Conservation (phyloP, 2,888 invertebrate genomes). For the Piscicola geometra region DNA sequence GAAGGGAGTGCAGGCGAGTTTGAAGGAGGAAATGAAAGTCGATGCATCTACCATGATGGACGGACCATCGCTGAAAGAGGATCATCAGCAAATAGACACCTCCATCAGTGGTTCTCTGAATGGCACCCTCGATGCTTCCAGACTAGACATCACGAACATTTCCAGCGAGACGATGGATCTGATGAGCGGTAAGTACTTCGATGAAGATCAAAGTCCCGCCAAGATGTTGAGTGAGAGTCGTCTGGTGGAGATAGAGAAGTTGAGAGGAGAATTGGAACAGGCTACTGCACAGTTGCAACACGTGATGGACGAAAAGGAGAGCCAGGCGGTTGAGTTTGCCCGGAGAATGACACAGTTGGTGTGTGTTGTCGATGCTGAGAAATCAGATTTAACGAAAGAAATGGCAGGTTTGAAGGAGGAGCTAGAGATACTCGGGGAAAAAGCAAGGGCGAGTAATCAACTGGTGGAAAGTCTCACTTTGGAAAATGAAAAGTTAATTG, state of each 20-base stretch:
- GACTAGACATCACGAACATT: no score
- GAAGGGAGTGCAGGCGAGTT: no score
- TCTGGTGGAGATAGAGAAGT: constrained; percentile 18
- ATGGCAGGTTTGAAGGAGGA: constrained; percentile 3
- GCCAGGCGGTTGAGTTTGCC: constrained; percentile 30
- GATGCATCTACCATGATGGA: no score
- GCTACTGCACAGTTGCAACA: constrained; percentile 25
- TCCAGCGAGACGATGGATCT: not conserved
- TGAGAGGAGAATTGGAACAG: constrained; percentile 18
- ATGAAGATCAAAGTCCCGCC: constrained; percentile 28
- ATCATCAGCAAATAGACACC: no score
- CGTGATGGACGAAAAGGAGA: constrained; percentile 27
- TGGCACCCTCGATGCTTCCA: no score
- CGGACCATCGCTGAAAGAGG: no score
- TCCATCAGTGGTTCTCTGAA: no score
- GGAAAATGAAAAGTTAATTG: constrained; percentile 16
- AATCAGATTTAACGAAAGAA: not conserved
- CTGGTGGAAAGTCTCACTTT: constrained; percentile 9
- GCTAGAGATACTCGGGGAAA: not conserved
- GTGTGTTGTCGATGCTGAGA: not conserved
- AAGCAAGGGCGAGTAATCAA: constrained; percentile 9
- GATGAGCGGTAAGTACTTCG: not conserved
- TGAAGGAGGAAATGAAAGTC: no score
- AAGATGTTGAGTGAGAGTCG: constrained; percentile 18
- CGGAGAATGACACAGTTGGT: constrained; percentile 3